Evolutionary conservation across 2,888 invertebrate species (phyloP).

Genomic region (Caenorhabditis sp.): DNA sequence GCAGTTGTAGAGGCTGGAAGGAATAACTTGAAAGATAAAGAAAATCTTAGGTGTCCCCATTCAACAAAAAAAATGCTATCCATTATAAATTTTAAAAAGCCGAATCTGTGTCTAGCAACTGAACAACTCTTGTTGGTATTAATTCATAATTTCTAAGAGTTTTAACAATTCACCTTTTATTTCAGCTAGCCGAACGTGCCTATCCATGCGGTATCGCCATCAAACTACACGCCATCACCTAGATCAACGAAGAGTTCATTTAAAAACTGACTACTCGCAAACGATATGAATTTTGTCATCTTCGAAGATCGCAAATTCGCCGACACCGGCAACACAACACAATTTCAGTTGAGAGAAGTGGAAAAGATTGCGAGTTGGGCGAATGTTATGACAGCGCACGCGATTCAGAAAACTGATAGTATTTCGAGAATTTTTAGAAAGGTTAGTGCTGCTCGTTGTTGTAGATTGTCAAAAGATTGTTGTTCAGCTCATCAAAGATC

Average conservation of each 20-base stretch:
- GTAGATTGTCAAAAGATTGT: background rate
- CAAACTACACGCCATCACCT: slow-evolving; percentile 86
- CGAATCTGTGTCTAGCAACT: slow-evolving; percentile 86
- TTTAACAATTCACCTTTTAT: background rate
- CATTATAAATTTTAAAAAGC: slow-evolving; percentile 79
- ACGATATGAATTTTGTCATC: slow-evolving; percentile 84
- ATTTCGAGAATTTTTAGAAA: slow-evolving; percentile 55
- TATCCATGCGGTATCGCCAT: slow-evolving; percentile 87
- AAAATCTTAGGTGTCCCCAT: slow-evolving; percentile 26
- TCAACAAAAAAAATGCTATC: slow-evolving; percentile 78
- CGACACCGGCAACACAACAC: slow-evolving; percentile 92
- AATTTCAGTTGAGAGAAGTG: slow-evolving; percentile 83
- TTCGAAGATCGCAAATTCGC: slow-evolving; percentile 95
- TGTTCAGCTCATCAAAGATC: slow-evolving; percentile 50
- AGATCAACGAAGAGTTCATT: slow-evolving; percentile 79
- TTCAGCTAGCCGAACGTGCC: slow-evolving; percentile 73
- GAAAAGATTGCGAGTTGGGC: slow-evolving; percentile 87
- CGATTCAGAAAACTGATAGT: slow-evolving; percentile 79
- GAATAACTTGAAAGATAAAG: slow-evolving; percentile 24
- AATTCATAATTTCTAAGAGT: background rate
- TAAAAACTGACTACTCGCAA: slow-evolving; percentile 77
- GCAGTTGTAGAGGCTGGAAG: slow-evolving; percentile 23
- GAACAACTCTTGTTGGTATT: slow-evolving; percentile 78
- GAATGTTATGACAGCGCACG: slow-evolving; percentile 88
- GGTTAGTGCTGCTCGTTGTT: slow-evolving; percentile 10